phyloP scores from a whole-genome alignment of 2,888 invertebrate genomes.

The Phaedon cochleariae region DNA sequence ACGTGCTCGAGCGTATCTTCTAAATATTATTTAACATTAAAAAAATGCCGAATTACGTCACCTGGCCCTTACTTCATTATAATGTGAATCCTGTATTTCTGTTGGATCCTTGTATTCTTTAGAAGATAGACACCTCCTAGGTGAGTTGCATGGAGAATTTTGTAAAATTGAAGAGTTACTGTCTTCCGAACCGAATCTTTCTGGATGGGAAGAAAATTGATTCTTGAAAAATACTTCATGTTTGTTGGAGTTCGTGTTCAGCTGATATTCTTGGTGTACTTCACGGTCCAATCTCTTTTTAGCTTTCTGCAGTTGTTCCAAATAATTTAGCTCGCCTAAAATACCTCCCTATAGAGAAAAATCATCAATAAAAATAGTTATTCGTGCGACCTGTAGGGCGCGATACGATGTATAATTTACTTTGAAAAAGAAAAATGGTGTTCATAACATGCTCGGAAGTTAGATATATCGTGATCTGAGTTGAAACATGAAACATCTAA shows the following conservation, averaged over 20 bases:
- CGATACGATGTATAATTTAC: no score
- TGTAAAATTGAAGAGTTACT: not conserved
- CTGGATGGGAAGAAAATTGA: conserved; percentile 22
- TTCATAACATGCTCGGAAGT: no score
- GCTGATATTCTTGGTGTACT: conserved; percentile 14
- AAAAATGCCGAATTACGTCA: no score
- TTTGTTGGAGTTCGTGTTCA: not conserved
- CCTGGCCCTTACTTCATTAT: no score
- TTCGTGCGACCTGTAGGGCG: no score
- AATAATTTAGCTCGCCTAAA: conserved; percentile 23
- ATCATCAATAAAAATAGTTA: not conserved
- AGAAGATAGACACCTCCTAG: not conserved
- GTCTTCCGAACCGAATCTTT: not conserved
- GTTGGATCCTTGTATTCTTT: not conserved
- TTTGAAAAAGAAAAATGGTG: no score
- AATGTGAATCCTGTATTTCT: no score
- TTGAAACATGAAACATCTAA: no score
- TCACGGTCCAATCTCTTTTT: conserved; percentile 23
- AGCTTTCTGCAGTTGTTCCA: conserved; percentile 17
- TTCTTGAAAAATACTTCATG: not conserved
- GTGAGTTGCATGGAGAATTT: not conserved
- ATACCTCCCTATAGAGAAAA: conserved; percentile 22
- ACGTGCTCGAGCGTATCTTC: no score
- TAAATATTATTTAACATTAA: no score
- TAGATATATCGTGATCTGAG: no score